A percentile compares a stretch with the other conserved stretches of the same genome.
Evolutionary conservation across 2,888 invertebrate species (phyloP).

Genomic region (Dilophus febrilis): DNA sequence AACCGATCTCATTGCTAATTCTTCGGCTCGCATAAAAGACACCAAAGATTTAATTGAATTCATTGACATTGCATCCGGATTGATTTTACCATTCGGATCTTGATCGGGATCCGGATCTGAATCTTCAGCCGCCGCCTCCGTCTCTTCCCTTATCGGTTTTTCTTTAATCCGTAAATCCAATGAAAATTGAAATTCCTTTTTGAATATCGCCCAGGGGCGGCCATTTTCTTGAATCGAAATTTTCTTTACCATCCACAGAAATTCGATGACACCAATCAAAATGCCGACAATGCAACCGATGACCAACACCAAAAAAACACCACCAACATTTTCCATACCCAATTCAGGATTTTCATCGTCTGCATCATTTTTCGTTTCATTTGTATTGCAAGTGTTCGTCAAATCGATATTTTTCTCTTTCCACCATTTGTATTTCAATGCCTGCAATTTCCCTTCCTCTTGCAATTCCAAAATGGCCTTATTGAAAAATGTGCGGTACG

Average conservation of each 20-base stretch:
- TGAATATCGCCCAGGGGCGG: slow-evolving; percentile 43
- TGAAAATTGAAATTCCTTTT: slow-evolving; percentile 52
- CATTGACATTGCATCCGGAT: too few species aligned
- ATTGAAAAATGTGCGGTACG: slow-evolving; percentile 64
- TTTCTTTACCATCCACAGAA: slow-evolving; percentile 66
- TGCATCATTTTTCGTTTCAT: slow-evolving; percentile 6
- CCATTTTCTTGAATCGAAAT: slow-evolving; percentile 54
- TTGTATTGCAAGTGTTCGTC: slow-evolving; percentile 14
- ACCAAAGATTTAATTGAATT: too few species aligned
- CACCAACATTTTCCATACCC: slow-evolving; percentile 59
- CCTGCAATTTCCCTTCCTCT: slow-evolving; percentile 65
- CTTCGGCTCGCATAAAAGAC: too few species aligned
- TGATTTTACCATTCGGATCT: too few species aligned
- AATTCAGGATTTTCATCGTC: slow-evolving; percentile 24
- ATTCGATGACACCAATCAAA: slow-evolving; percentile 63
- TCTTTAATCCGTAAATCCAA: slow-evolving; percentile 53
- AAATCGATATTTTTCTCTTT: slow-evolving; percentile 48
- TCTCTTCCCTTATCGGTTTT: slow-evolving; percentile 39
- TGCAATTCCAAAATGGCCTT: slow-evolving; percentile 80
- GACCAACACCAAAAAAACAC: slow-evolving; percentile 74
- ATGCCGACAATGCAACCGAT: slow-evolving; percentile 54
- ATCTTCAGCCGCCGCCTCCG: too few species aligned
- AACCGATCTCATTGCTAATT: too few species aligned
- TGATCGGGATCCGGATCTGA: too few species aligned
- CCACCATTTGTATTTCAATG: slow-evolving; percentile 88